phyloP scores from a whole-genome alignment of 1,140 invertebrate species.

The Drosophila kohkoa region DNA sequence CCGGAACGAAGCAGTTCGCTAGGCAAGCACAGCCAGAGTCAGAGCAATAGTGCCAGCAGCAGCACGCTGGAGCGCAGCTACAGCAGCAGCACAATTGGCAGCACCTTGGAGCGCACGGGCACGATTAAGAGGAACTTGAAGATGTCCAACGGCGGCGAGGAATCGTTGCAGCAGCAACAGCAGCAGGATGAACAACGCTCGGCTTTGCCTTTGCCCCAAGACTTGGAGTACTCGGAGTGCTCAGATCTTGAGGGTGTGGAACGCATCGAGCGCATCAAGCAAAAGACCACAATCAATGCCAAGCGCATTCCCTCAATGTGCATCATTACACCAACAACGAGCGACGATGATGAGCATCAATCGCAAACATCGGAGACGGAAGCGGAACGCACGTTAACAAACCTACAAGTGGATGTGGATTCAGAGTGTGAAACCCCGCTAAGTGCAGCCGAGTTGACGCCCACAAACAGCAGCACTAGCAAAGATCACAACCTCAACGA shows the following conservation, averaged over 20 bases:
- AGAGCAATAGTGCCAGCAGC: constrained; percentile 86
- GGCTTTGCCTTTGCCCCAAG: constrained; percentile 47
- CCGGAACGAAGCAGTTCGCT: constrained; percentile 91
- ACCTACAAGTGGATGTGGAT: constrained; percentile 65
- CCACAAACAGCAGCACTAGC: constrained; percentile 48
- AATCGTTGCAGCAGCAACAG: constrained; percentile 34
- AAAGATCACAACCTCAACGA: constrained; percentile 81
- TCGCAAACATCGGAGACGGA: constrained; percentile 51
- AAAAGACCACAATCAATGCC: constrained; percentile 94
- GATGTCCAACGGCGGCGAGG: constrained; percentile 26
- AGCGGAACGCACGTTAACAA: constrained; percentile 71
- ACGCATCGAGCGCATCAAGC: constrained; percentile 92
- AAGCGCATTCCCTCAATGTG: constrained; percentile 96
- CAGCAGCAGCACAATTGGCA: constrained; percentile 86
- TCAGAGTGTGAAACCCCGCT: constrained; percentile 18
- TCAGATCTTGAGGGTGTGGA: constrained; percentile 94
- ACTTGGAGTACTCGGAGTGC: constrained; percentile 90
- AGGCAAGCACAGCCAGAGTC: constrained; percentile 85
- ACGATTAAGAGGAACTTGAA: constrained; percentile 86
- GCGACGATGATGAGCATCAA: constrained; percentile 91
- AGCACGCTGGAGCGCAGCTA: constrained; percentile 84
- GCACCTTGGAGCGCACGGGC: constrained; percentile 76
- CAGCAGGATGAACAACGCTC: constrained; percentile 16
- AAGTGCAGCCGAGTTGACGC: constrained; percentile 54
- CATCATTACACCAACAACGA: constrained; percentile 94